Base-by-base conservation (phyloP, 2,797 vertebrate species). In the Spinus pinus region DNA sequence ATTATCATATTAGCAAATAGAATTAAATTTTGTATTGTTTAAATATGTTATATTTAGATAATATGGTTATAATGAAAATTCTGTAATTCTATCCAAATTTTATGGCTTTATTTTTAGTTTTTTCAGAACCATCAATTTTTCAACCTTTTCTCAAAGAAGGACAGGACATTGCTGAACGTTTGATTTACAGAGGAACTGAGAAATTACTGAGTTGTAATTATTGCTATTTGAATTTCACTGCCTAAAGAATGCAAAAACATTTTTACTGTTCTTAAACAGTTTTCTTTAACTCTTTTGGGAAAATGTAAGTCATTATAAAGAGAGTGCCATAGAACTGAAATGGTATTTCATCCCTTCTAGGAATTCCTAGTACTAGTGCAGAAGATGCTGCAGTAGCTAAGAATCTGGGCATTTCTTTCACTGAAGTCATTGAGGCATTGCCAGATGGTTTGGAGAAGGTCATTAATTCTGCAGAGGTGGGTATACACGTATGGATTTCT, bases 401-500 rank as follows among this genome's bases (percentile, higher is more conserved):
- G 72, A 96, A 96, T 69, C 94, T 99, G 67, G 98, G 98, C 70
- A 96, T 99, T 84, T 73, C 91, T 47, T 99, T 98, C 97, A 95
- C 82, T 33, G 95, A 97, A 14, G 99, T 99, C 35, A 97, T 98
- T 79, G 97, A 98, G 96, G 97, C 42, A 3, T 79, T 94, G 19
- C 95, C 98, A 22, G 97, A 98, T 33, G 99, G 98, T 70, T 97
- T 98, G 18, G 98, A 99, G 94, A 98, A 95, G 49, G 90, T 99
- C 25, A 97, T 98, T 37, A 97, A 98, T 97, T 99, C 99, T 64
- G 98, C 97, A 10, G 98, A 99, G 99, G 99, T 99, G 27, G 27
- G 98, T 97, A 44, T 31, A 21, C 14, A 41, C 25, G 14, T 35
- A 25, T 20, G 47, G 27, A 57, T 60, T 78, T 80, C 33, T 92